A percentile compares a stretch with the other conserved stretches of the same genome.
Evolutionary conservation across 2,113 vertebrate species (phyloP).

Genomic region (Artemisiospiza belli): DNA sequence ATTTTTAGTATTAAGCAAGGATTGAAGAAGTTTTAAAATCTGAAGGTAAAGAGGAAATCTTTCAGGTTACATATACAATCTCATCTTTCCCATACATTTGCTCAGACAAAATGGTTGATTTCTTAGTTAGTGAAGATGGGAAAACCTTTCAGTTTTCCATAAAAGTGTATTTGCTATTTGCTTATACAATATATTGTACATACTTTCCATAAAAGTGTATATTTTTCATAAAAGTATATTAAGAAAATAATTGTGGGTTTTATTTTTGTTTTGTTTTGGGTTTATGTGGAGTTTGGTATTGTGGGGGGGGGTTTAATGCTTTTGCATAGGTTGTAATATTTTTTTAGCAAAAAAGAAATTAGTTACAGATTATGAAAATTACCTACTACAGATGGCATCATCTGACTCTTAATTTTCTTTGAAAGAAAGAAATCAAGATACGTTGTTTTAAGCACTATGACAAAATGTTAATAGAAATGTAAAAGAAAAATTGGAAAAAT

Average conservation of each 20-base stretch:
- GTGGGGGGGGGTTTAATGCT: fast-evolving
- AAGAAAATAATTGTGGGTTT: background rate
- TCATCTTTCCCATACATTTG: background rate
- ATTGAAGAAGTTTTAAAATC: background rate
- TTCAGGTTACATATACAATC: background rate
- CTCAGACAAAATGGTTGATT: background rate
- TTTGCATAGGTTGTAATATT: background rate
- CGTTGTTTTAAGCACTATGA: background rate
- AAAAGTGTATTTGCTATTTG: background rate
- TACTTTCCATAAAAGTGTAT: background rate
- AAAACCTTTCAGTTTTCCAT: background rate
- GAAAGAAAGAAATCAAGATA: background rate
- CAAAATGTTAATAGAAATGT: background rate
- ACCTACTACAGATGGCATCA: background rate
- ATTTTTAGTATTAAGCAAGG: background rate
- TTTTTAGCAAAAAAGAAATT: background rate
- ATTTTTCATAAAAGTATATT: background rate
- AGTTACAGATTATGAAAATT: background rate
- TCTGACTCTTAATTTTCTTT: background rate
- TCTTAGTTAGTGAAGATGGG: background rate
- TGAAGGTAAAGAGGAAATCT: background rate
- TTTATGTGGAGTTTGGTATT: background rate
- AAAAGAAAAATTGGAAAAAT: background rate
- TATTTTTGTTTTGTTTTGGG: background rate
- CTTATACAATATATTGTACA: no score